These are phyloP conservation scores for Artemia sp. DNA, from an alignment of 2,888 invertebrate genomes.

Conservation along the genomic window DNA sequence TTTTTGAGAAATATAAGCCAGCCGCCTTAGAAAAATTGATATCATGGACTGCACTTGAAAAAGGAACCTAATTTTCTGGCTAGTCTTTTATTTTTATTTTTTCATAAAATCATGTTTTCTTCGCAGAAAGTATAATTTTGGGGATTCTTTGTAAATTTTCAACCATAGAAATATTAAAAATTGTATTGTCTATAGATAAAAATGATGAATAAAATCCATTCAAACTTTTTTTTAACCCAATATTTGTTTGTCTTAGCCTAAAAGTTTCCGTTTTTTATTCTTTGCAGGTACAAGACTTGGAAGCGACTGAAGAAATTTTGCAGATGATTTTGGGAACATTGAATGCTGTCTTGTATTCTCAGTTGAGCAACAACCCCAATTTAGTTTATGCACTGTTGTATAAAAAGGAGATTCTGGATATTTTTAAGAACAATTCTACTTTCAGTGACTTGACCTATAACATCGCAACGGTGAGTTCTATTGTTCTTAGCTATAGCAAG, in stretches of 20 bases:
- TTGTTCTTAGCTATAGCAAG: too few relatives aligned
- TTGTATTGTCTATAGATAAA: too few relatives aligned
- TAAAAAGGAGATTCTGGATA: conserved; percentile 71
- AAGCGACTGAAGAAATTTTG: conserved; percentile 84
- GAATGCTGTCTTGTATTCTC: conserved; percentile 80
- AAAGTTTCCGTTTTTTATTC: not conserved
- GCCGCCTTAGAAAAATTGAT: too few relatives aligned
- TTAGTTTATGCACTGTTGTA: conserved; percentile 88
- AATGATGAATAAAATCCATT: too few relatives aligned
- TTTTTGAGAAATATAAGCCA: too few relatives aligned
- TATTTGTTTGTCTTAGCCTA: too few relatives aligned
- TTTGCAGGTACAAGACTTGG: conserved; percentile 59
- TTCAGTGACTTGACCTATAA: conserved; percentile 88
- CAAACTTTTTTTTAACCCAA: too few relatives aligned
- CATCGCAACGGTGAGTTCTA: conserved; percentile 59
- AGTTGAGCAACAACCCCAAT: conserved; percentile 70
- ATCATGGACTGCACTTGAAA: too few relatives aligned
- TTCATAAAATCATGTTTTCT: conserved; percentile 13
- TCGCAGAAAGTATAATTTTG: too few relatives aligned
- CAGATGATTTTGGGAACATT: conserved; percentile 92
- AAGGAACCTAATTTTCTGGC: not conserved
- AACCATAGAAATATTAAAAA: too few relatives aligned
- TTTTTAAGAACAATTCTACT: conserved; percentile 65
- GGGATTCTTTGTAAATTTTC: too few relatives aligned
- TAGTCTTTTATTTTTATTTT: conserved; percentile 11